Conservation (phyloP, 2,797 vertebrate species). For the Nasua narica region DNA sequence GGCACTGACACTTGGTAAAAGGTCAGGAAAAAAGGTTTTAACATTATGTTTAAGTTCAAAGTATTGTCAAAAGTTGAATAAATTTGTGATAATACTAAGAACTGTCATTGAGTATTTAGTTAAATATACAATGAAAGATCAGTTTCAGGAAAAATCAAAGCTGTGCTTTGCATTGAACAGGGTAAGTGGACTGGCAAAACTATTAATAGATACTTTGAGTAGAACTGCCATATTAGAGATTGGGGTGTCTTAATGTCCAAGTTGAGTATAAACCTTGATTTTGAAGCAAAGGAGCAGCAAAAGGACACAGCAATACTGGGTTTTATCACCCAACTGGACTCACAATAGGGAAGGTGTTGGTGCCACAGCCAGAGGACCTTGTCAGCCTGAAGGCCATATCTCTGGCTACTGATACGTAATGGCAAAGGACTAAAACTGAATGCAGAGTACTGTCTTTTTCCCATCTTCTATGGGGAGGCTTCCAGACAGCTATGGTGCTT, state of each 20-base stretch:
- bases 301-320: background rate
- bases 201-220: background rate
- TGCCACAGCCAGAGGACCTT: background rate
- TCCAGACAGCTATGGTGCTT: background rate
- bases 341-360: background rate
- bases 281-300: background rate
- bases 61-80: conserved; percentile 24
- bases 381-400: background rate
- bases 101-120: background rate
- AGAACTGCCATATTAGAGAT: background rate
- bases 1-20: conserved; percentile 37
- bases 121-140: background rate
- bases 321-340: background rate
- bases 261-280: background rate
- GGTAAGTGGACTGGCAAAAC: background rate
- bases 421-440: background rate
- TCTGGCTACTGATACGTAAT: background rate
- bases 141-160: background rate
- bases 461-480: background rate
- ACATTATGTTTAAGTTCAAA: conserved; percentile 24
- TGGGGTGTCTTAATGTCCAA: background rate
- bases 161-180: background rate
- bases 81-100: background rate
- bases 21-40: conserved; percentile 7
- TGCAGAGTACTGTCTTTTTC: background rate